phyloP scores from a whole-genome alignment of 64 coral and sea anemone genomes.

The Cladopsammia gracilis region DNA sequence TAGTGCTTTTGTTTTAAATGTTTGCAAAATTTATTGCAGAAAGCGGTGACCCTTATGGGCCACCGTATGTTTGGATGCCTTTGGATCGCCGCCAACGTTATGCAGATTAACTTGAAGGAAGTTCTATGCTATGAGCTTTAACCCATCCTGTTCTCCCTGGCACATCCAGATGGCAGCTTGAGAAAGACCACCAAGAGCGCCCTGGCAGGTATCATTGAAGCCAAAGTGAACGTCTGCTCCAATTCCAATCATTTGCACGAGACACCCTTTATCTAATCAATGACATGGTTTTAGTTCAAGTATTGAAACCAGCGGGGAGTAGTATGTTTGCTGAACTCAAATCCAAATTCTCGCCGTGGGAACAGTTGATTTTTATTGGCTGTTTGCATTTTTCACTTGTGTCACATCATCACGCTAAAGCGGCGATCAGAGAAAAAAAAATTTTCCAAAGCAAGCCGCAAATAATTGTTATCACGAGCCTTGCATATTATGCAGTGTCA shows the following conservation, averaged over 20 bases:
- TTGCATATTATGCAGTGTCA: too few relatives aligned
- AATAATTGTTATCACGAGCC: too few relatives aligned
- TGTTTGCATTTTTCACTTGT: too few relatives aligned
- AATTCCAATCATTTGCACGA: neutral
- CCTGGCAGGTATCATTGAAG: conserved; percentile 6
- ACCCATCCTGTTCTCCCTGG: conserved; percentile 13
- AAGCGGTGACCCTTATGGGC: too few relatives aligned
- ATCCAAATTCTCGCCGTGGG: neutral
- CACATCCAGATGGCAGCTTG: conserved; percentile 15
- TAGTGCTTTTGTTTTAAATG: too few relatives aligned
- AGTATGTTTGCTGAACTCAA: conserved; percentile 46
- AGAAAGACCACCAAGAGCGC: conserved; percentile 3
- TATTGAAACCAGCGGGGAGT: conserved; percentile 20
- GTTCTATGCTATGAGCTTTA: too few relatives aligned
- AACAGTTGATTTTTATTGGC: too few relatives aligned
- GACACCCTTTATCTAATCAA: conserved; percentile 17
- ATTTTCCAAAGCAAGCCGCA: too few relatives aligned
- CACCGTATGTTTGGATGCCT: conserved; percentile 40
- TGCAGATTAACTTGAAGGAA: neutral
- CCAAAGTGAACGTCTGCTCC: neutral
- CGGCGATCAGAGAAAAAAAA: too few relatives aligned
- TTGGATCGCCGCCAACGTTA: conserved; percentile 27
- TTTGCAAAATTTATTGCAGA: too few relatives aligned
- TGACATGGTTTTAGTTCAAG: conserved; percentile 45
- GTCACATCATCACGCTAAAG: too few relatives aligned